phyloP scores from a whole-genome alignment of 2,888 invertebrate species.

The Sericinus montela region DNA sequence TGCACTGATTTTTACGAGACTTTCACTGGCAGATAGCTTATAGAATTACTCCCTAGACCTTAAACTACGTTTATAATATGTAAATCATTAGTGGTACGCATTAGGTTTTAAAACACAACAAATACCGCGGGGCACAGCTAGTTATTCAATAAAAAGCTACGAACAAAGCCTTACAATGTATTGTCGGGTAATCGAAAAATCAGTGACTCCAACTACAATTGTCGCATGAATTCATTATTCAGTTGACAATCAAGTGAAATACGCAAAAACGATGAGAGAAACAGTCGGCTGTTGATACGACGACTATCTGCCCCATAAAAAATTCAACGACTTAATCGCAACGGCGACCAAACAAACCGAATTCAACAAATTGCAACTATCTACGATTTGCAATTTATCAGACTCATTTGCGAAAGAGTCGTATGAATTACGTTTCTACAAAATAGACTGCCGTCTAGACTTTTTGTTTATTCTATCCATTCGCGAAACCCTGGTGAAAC shows the following conservation, averaged over 20 bases:
- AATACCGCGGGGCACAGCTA: too few species aligned
- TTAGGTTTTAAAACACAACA: too few species aligned
- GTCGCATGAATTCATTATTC: slow-evolving; percentile 58
- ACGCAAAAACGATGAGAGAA: slow-evolving; percentile 71
- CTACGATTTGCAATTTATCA: slow-evolving; percentile 45
- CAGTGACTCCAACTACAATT: slow-evolving; percentile 57
- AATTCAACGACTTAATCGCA: slow-evolving; percentile 70
- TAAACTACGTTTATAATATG: too few species aligned
- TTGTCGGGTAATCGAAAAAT: slow-evolving; percentile 76
- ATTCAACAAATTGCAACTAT: slow-evolving; percentile 48
- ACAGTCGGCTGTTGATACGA: slow-evolving; percentile 64
- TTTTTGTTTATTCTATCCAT: slow-evolving; percentile 11
- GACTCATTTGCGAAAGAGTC: slow-evolving; percentile 41
- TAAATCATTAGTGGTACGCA: too few species aligned
- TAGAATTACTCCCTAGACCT: too few species aligned
- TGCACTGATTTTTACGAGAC: too few species aligned
- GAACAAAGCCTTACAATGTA: slow-evolving; percentile 43
- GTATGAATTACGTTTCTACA: slow-evolving; percentile 16
- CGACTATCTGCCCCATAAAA: slow-evolving; percentile 56
- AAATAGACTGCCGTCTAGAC: slow-evolving; percentile 19
- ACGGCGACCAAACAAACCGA: slow-evolving; percentile 54
- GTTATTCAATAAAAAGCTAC: slow-evolving; percentile 32
- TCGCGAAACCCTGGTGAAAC: too few species aligned
- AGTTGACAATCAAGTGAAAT: slow-evolving; percentile 70
- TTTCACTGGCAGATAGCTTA: too few species aligned